These are phyloP conservation scores for Pedionomus torquatus DNA, from an alignment of 2,113 vertebrate species.

Conservation along the genomic window DNA sequence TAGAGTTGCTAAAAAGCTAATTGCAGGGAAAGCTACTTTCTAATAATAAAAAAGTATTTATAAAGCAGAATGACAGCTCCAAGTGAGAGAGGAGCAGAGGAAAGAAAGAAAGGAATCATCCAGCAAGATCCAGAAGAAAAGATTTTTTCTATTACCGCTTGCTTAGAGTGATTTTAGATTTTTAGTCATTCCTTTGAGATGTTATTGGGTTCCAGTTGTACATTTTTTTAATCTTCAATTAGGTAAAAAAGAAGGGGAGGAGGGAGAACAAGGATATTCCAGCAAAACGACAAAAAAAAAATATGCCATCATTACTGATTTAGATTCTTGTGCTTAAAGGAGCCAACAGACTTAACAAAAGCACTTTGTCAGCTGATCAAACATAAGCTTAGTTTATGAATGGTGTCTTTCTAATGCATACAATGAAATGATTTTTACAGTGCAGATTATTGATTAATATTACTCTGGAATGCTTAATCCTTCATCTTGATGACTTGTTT, in stretches of 20 bases:
- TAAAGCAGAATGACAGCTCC: not conserved
- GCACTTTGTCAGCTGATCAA: not conserved
- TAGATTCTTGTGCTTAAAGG: not conserved
- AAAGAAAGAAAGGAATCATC: not conserved
- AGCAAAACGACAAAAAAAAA: not conserved
- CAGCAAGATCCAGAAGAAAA: not conserved
- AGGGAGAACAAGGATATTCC: not conserved
- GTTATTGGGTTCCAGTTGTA: not conserved
- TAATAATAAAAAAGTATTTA: not conserved
- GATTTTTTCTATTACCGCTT: not conserved
- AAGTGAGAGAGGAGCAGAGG: not conserved
- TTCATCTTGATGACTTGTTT: constrained; percentile 22
- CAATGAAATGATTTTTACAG: constrained; percentile 14
- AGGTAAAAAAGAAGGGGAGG: not conserved
- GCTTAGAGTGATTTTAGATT: not conserved
- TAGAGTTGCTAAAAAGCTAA: not conserved
- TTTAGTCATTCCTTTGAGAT: not conserved
- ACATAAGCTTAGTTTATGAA: constrained; percentile 8
- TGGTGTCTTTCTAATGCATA: constrained; percentile 14
- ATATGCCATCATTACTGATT: not conserved
- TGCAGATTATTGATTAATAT: constrained; percentile 25
- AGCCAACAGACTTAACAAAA: not conserved
- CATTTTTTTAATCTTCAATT: not conserved
- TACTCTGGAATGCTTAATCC: constrained; percentile 22
- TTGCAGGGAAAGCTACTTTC: not conserved